Base-by-base conservation (phyloP, 2,113 vertebrate genomes). In the Cyrtonyx montezumae region DNA sequence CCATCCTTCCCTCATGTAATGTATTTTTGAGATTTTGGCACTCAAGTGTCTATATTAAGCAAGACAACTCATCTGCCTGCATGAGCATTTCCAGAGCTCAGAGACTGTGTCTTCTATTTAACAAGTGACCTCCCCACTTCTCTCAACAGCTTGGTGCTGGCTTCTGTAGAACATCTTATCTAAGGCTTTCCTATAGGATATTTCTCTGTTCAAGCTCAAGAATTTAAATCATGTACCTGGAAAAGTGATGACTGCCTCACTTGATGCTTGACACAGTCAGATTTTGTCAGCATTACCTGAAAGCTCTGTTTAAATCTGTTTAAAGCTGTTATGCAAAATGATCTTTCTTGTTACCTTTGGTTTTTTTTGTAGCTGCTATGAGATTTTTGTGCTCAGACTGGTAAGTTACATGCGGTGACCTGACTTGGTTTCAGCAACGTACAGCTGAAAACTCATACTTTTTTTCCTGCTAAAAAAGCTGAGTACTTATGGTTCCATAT, bases 41-140 rank as follows among this genome's bases (percentile, higher is more conserved):
- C 70, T 74, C 36, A 61, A 26, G 53, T 0, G 0, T 46, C 28
- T 3, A 0, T 11, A 28, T 8, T 70, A 10, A 55, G 53, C 53
- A 55, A 84, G 82, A 56, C 66, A 75, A 62, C 15, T 16, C 63
- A 28, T 67, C 19, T 51, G 28, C 40, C 81, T 42, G 32, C 40
- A 37, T 19, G 7, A 22, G 55, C 28, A 21, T 42, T 82, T 43
- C 56, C 40, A 34, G 13, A 30, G 46, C 67, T 58, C 49, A 81
- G 69, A 81, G 55, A 30, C 84, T 46, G 26, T 17, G 16, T 59
- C 43, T 65, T 43, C n/a, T 18, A 7, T 28, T 37, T 66, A 21
- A 76, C 37, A 59, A 78, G 14, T 19, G 59, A 30, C 2, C 14
- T 28, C 25, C 26, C n/a, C 0, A 8, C 1, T 65, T 65, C 69